Percentiles rank a stretch among this genome's conserved stretches.
Conservation (phyloP, 2,113 vertebrate genomes). For the Drymodes brunneopygia region DNA sequence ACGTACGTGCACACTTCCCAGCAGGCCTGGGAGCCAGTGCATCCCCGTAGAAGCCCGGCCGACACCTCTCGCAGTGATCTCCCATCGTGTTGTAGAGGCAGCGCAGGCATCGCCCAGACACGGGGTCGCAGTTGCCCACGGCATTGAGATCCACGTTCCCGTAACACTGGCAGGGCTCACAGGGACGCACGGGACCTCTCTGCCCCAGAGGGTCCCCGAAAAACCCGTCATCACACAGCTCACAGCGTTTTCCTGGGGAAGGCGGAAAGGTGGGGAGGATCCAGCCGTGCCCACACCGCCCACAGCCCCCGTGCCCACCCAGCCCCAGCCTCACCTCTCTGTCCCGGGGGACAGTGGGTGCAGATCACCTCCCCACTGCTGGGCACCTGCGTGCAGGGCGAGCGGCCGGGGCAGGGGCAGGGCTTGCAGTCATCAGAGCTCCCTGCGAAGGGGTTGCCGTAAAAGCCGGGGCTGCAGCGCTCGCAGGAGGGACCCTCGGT, state of each 20-base stretch:
- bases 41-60: slow-evolving; percentile 78
- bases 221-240: slow-evolving; percentile 89
- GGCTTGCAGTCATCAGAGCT: slow-evolving; percentile 76
- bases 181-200: slow-evolving; percentile 69
- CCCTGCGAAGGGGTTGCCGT: slow-evolving; percentile 83
- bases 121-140: slow-evolving; percentile 82
- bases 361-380: slow-evolving; percentile 82
- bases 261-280: not conserved
- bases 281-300: fast-evolving
- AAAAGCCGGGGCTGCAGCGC: slow-evolving; percentile 83
- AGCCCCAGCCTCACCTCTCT: slow-evolving; percentile 78
- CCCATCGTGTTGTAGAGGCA: slow-evolving; percentile 85
- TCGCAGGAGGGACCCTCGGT: slow-evolving; percentile 85
- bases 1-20: slow-evolving; percentile 82
- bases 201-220: slow-evolving; percentile 86
- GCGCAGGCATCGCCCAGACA: slow-evolving; percentile 83
- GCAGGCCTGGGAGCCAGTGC: slow-evolving; percentile 56
- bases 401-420: slow-evolving; percentile 84
- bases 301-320: fast-evolving
- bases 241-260: slow-evolving; percentile 81
- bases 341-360: slow-evolving; percentile 83
- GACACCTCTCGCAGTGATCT: slow-evolving; percentile 78
- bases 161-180: slow-evolving; percentile 79
- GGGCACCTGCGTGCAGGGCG: slow-evolving; percentile 75
- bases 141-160: slow-evolving; percentile 86